Evolutionary conservation across 2,888 invertebrate genomes (phyloP).

Genomic region (Trilocha varians): DNA sequence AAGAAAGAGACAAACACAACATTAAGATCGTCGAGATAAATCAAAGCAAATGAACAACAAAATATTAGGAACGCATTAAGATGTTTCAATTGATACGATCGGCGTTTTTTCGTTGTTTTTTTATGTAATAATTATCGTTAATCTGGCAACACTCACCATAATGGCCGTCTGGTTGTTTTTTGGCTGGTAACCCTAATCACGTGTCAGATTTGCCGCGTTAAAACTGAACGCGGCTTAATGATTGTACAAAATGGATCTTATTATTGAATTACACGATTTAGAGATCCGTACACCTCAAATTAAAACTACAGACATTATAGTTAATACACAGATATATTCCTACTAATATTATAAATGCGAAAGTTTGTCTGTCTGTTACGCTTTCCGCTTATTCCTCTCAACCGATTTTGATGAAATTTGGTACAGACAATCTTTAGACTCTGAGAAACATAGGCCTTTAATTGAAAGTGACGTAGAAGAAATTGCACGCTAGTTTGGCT

Average conservation of each 20-base stretch:
- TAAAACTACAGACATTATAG: too few species aligned
- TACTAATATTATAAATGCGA: too few species aligned
- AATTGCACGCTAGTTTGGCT: too few species aligned
- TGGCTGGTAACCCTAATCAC: conserved; percentile 67
- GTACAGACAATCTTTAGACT: too few species aligned
- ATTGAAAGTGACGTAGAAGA: too few species aligned
- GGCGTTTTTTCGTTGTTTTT: conserved; percentile 30
- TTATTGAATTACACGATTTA: conserved; percentile 47
- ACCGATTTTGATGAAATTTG: too few species aligned
- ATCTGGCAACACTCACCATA: conserved; percentile 70
- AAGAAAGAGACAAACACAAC: conserved; percentile 39
- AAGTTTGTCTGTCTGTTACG: too few species aligned
- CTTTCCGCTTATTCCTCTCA: too few species aligned
- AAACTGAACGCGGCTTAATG: conserved; percentile 45
- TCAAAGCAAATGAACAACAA: conserved; percentile 57
- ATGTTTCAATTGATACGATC: conserved; percentile 66
- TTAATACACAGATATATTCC: too few species aligned
- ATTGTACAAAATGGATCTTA: conserved; percentile 47
- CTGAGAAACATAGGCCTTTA: too few species aligned
- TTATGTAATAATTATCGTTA: conserved; percentile 70
- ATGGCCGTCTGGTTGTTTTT: conserved; percentile 59
- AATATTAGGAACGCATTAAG: conserved; percentile 65
- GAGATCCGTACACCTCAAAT: conserved; percentile 13
- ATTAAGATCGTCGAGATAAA: conserved; percentile 49
- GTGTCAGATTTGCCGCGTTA: conserved; percentile 65